Conservation (phyloP, 2,113 vertebrate genomes). For the Brachionichthys hirsutus region DNA sequence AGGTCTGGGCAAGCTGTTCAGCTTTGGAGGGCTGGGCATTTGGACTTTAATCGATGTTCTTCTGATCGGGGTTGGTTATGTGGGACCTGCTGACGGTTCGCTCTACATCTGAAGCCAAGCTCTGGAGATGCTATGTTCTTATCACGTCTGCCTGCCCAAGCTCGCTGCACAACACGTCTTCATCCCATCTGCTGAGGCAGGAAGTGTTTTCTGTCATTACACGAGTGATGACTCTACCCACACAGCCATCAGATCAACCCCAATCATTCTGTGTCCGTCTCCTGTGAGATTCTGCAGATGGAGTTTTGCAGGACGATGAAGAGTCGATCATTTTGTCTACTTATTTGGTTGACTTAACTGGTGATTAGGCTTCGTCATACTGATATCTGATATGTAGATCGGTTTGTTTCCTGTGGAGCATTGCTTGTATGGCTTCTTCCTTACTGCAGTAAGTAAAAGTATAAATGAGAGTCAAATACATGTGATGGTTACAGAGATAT, state of each 20-base stretch:
- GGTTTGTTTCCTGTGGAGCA: conserved; percentile 40
- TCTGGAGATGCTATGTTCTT: conserved; percentile 43
- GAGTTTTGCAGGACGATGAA: conserved; percentile 27
- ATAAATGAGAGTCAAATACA: conserved; percentile 28
- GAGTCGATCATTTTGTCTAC: conserved; percentile 32
- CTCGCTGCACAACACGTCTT: conserved; percentile 56
- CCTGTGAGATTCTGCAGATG: conserved; percentile 38
- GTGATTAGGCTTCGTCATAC: conserved; percentile 20
- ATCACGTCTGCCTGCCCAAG: conserved; percentile 48
- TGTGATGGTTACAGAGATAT: conserved; percentile 40
- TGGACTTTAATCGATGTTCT: conserved; percentile 97
- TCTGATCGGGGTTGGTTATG: conserved; percentile 93
- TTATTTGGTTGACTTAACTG: conserved; percentile 23
- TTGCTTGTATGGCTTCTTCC: conserved; percentile 18
- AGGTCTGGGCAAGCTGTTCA: conserved; percentile 97
- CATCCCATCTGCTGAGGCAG: conserved; percentile 72
- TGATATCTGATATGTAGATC: conserved; percentile 36
- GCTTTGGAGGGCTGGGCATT: conserved; percentile 96
- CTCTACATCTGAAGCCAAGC: conserved; percentile 87
- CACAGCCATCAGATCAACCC: conserved; percentile 55
- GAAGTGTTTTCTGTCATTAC: conserved; percentile 60
- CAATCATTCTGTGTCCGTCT: conserved; percentile 64
- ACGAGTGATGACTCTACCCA: conserved; percentile 40
- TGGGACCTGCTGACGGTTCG: conserved; percentile 95
- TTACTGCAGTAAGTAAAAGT: conserved; percentile 30